phyloP scores from a whole-genome alignment of 2,888 invertebrate species.

The Zhengitettix transpicula region DNA sequence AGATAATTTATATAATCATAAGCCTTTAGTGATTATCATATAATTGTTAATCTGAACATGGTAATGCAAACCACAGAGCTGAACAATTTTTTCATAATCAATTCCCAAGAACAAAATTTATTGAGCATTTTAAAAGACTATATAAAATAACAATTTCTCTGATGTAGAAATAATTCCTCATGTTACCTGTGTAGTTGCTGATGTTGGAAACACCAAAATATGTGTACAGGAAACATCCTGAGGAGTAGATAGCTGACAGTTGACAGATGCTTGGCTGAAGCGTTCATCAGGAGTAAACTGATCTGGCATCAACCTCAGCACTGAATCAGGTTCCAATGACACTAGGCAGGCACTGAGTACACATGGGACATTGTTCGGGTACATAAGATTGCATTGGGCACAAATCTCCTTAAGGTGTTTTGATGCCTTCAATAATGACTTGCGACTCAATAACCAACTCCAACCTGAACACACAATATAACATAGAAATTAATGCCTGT shows the following conservation, averaged over 20 bases:
- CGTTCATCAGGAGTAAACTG: constrained; percentile 91
- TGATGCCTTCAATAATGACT: constrained; percentile 74
- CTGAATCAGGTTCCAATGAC: constrained; percentile 79
- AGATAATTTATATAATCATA: no score
- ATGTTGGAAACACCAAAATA: constrained; percentile 95
- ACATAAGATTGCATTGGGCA: constrained; percentile 68
- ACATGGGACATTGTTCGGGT: constrained; percentile 69
- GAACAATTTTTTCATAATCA: no score
- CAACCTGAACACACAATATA: constrained; percentile 41
- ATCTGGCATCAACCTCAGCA: constrained; percentile 81
- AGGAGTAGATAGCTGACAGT: constrained; percentile 84
- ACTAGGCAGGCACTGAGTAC: constrained; percentile 96
- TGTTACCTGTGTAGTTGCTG: constrained; percentile 74
- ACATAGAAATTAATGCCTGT: no score
- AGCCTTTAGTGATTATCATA: no score
- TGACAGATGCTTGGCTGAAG: constrained; percentile 72
- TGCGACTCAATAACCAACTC: constrained; percentile 85
- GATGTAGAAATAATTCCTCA: no score
- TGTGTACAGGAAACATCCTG: constrained; percentile 94
- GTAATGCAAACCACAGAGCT: no score
- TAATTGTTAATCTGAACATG: no score
- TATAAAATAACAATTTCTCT: no score
- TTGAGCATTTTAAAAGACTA: no score
- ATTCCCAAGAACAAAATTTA: no score
- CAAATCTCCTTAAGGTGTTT: constrained; percentile 81